Conservation (phyloP, 2,113 vertebrate genomes). For the Chloropsis cyanopogon region DNA sequence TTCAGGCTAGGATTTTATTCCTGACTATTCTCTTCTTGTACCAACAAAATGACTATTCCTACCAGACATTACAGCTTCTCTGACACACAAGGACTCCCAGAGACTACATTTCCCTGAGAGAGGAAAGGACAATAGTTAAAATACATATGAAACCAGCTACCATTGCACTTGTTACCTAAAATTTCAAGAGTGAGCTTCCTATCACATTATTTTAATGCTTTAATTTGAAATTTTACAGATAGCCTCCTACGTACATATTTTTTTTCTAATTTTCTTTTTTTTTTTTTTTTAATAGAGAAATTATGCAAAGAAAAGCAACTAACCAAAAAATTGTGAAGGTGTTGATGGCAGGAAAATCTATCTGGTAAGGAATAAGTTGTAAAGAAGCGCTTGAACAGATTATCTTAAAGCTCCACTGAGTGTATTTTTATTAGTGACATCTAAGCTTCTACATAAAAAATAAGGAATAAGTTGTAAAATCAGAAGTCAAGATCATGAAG, state of each 20-base stretch:
- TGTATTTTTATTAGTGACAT: neutral
- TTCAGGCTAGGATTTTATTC: neutral
- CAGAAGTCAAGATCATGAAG: neutral
- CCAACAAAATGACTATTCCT: neutral
- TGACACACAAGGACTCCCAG: neutral
- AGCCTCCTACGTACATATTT: rapidly evolving
- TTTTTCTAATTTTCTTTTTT: no score
- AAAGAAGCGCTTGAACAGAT: neutral
- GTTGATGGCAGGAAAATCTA: neutral
- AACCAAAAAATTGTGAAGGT: neutral
- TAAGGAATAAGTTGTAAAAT: neutral
- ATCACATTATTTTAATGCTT: neutral
- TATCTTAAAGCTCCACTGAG: neutral
- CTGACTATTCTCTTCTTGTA: neutral
- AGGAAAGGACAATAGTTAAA: neutral
- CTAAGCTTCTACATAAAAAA: neutral
- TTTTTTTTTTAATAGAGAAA: neutral
- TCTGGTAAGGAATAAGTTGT: neutral
- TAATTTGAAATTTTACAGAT: neutral
- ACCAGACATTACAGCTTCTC: neutral
- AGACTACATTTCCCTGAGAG: neutral
- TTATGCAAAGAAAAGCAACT: neutral
- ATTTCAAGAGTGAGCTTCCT: neutral
- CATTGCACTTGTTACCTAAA: neutral
- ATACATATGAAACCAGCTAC: neutral